Evolutionary conservation across 2,888 invertebrate genomes (phyloP).

Genomic region (Drosophila ezoana): DNA sequence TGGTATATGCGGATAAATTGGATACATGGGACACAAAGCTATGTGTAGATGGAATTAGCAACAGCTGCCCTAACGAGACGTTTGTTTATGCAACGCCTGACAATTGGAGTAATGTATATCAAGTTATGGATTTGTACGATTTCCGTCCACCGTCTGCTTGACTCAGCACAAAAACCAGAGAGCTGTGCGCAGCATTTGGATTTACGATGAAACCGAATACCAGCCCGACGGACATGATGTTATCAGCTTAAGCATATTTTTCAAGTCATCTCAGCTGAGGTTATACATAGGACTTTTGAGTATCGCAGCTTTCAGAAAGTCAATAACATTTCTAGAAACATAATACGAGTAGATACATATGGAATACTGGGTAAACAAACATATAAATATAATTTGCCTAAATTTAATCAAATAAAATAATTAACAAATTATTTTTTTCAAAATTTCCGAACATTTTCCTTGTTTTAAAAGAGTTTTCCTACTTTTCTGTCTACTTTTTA

Average conservation of each 20-base stretch:
- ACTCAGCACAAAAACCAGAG: conserved; percentile 25
- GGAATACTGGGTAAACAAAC: too few relatives aligned
- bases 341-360: too few relatives aligned
- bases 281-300: too few relatives aligned
- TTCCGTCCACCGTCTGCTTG: conserved; percentile 4
- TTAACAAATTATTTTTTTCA: too few relatives aligned
- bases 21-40: neutral
- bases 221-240: neutral
- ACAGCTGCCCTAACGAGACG: conserved; percentile 2
- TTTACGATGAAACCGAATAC: neutral
- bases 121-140: conserved; percentile 22
- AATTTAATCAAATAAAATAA: too few relatives aligned
- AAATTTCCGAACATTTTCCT: too few relatives aligned
- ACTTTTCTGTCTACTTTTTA: too few relatives aligned
- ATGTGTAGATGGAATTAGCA: neutral
- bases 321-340: too few relatives aligned
- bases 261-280: too few relatives aligned
- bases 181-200: neutral
- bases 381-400: too few relatives aligned
- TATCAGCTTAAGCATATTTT: neutral
- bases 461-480: too few relatives aligned
- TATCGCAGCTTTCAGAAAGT: too few relatives aligned
- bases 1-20: neutral
- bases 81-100: conserved; percentile 34
- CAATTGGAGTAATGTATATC: conserved; percentile 23